Conservation (phyloP, 2,113 vertebrate species). For the Alectura lathami region DNA sequence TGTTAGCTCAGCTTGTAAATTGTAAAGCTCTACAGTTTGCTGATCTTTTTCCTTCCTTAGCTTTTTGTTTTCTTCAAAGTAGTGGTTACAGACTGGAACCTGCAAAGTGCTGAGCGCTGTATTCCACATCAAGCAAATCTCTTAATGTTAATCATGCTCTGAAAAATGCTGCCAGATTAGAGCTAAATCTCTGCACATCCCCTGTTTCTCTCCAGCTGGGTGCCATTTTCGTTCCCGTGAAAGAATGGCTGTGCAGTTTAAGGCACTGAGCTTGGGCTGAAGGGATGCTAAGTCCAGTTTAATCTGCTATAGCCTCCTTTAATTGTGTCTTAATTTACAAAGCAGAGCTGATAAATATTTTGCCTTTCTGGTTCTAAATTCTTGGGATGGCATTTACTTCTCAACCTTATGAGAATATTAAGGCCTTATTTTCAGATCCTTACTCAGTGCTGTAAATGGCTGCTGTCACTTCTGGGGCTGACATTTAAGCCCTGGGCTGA, state of each 20-base stretch:
- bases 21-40: neutral
- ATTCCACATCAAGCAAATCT: conserved; percentile 1
- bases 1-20: neutral
- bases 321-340: neutral
- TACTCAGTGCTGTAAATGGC: neutral
- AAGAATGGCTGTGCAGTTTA: neutral
- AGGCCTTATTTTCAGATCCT: neutral
- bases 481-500: neutral
- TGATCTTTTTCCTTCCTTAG: neutral
- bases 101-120: conserved; percentile 14
- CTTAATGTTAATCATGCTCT: conserved; percentile 31
- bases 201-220: conserved; percentile 42
- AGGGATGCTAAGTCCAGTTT: neutral
- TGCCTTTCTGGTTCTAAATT: neutral
- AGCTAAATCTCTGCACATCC: conserved; percentile 22
- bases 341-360: neutral
- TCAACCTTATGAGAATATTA: neutral
- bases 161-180: conserved; percentile 41
- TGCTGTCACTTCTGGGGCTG: neutral
- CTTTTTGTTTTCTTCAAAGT: neutral
- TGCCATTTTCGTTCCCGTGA: neutral
- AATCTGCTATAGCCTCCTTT: neutral
- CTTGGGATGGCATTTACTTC: neutral
- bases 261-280: neutral
- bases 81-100: neutral